Evolutionary conservation across 2,888 invertebrate genomes (phyloP).

Genomic region (Lysandra bellargus): DNA sequence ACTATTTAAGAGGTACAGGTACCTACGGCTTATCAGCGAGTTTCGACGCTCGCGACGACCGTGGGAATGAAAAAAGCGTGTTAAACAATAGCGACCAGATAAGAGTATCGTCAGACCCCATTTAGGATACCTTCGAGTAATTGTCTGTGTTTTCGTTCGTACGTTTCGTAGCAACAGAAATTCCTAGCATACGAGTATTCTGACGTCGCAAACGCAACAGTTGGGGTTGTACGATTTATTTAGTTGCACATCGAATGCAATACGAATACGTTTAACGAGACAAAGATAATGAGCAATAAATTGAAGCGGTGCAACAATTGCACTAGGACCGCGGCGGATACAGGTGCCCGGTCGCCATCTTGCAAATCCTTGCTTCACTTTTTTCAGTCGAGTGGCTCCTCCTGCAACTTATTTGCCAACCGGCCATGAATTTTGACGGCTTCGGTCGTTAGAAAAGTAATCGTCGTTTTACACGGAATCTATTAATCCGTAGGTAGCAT

Average conservation of each 20-base stretch:
- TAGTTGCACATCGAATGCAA: not conserved
- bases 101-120: constrained; percentile 71
- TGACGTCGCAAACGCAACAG: not conserved
- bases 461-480: constrained; percentile 9
- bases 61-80: constrained; percentile 78
- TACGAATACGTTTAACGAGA: constrained; percentile 6
- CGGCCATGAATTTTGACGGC: constrained; percentile 13
- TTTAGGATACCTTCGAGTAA: constrained; percentile 70
- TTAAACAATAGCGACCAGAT: constrained; percentile 77
- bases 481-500: constrained; percentile 30
- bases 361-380: constrained; percentile 50
- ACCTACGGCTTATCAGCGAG: constrained; percentile 63
- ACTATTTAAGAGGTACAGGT: constrained; percentile 45
- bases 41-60: constrained; percentile 56
- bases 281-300: constrained; percentile 18
- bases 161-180: constrained; percentile 45
- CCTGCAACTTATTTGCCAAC: constrained; percentile 1
- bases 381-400: constrained; percentile 19
- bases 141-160: constrained; percentile 61
- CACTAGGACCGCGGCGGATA: constrained; percentile 56
- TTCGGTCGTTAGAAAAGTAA: not conserved
- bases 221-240: not conserved
- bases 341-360: constrained; percentile 64
- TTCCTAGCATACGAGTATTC: constrained; percentile 22
- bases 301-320: constrained; percentile 26